Evolutionary conservation across 1,140 invertebrate genomes (phyloP).

Genomic region (Phenacoccus solenopsis): DNA sequence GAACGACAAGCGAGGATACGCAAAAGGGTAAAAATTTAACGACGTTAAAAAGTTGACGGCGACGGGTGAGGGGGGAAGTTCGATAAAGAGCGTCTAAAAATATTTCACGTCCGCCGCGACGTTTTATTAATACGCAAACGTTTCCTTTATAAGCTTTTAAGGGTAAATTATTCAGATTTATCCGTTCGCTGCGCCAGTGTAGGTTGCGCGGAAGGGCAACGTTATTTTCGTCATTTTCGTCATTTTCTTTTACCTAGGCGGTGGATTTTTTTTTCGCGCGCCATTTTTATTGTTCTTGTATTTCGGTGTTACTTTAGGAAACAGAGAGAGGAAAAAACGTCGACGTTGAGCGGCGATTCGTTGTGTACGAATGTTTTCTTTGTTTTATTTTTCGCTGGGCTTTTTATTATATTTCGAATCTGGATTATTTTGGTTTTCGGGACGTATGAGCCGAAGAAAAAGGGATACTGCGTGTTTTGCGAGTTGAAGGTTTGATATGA

Average conservation of each 20-base stretch:
- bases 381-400: too few species aligned
- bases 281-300: too few species aligned
- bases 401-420: too few species aligned
- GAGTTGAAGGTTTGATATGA: too few species aligned
- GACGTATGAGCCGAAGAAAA: too few species aligned
- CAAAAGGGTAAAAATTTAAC: conserved; percentile 2
- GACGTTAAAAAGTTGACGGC: not conserved
- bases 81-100: not conserved
- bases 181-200: not conserved
- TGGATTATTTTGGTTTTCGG: too few species aligned
- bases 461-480: too few species aligned
- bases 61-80: not conserved
- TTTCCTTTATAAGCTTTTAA: conserved; percentile 3
- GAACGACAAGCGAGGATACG: not conserved
- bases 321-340: too few species aligned
- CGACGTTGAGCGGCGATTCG: too few species aligned
- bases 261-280: too few species aligned
- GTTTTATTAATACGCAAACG: not conserved
- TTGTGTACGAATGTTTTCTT: too few species aligned
- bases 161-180: conserved; percentile 2
- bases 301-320: too few species aligned
- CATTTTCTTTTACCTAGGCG: not conserved
- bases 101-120: not conserved
- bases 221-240: not conserved
- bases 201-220: not conserved